Evolutionary conservation across 35 echinoderm and acorn worm species (phyloP).

Genomic region (Apostichopus parvimensis): DNA sequence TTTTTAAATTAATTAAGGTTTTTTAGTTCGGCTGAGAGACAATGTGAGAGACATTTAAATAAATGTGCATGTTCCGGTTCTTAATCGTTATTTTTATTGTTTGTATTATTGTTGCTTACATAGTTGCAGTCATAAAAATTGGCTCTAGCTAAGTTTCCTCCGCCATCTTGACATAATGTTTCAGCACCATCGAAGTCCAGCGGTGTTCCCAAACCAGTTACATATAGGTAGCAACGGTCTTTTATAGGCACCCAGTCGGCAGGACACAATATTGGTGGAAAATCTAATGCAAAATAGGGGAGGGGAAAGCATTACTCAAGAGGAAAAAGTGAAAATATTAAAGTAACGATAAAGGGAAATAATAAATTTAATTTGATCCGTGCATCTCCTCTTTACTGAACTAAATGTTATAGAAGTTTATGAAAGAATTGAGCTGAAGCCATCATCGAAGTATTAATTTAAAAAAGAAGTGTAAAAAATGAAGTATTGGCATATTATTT

Average conservation of each 20-base stretch:
- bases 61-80: no score
- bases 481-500: no score
- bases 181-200: neutral
- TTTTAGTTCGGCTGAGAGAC: no score
- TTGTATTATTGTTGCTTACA: conserved; percentile 10
- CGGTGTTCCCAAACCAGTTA: neutral
- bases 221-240: conserved; percentile 28
- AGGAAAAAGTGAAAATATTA: neutral
- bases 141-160: conserved; percentile 24
- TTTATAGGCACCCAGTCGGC: neutral
- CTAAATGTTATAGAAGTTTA: neutral
- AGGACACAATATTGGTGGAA: conserved; percentile 6
- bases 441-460: no score
- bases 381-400: neutral
- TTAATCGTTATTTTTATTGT: neutral
- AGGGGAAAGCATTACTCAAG: neutral
- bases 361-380: neutral
- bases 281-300: conserved; percentile 4
- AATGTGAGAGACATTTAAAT: no score
- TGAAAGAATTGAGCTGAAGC: no score
- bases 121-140: conserved; percentile 43
- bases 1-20: no score
- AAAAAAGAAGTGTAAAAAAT: no score
- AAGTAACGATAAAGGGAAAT: neutral
- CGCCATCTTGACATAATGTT: neutral